Conservation (phyloP, 1,140 invertebrate species). For the Euwallacea fornicatus region DNA sequence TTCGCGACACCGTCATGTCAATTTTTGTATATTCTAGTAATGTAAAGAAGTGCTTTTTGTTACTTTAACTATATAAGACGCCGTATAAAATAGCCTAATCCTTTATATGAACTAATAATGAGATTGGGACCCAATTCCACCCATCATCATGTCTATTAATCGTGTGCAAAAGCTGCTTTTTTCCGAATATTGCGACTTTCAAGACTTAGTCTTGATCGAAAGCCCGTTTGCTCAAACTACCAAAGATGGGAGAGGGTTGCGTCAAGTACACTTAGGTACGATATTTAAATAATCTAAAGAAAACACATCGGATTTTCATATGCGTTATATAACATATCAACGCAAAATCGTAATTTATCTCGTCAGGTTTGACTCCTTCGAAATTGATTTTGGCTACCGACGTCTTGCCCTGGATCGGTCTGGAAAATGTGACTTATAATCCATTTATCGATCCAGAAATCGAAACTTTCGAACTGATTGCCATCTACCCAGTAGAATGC, state of each 20-base stretch:
- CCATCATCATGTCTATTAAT: conserved; percentile 52
- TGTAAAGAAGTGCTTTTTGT: too few relatives aligned
- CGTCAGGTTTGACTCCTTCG: conserved; percentile 58
- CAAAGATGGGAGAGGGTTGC: conserved; percentile 58
- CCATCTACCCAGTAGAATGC: conserved; percentile 60
- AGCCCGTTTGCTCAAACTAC: conserved; percentile 66
- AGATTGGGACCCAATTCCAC: too few relatives aligned
- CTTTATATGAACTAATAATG: too few relatives aligned
- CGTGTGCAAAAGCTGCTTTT: conserved; percentile 61
- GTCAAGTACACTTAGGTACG: conserved; percentile 61
- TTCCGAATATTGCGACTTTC: conserved; percentile 62
- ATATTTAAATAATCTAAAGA: not conserved
- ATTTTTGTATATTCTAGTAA: too few relatives aligned
- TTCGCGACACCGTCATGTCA: too few relatives aligned
- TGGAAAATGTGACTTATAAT: conserved; percentile 48
- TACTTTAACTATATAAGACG: too few relatives aligned
- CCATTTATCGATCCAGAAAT: conserved; percentile 57
- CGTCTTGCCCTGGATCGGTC: conserved; percentile 50
- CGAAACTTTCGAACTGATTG: conserved; percentile 61
- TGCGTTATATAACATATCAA: not conserved
- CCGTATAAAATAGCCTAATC: too few relatives aligned
- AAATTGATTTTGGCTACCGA: conserved; percentile 62
- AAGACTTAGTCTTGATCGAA: conserved; percentile 62
- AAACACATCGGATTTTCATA: not conserved
- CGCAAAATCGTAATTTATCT: not conserved